Percentiles rank a stretch among this genome's conserved stretches.
These are phyloP conservation scores for Nezara viridula DNA, from an alignment of 2,888 invertebrate species.

Conservation along the genomic window DNA sequence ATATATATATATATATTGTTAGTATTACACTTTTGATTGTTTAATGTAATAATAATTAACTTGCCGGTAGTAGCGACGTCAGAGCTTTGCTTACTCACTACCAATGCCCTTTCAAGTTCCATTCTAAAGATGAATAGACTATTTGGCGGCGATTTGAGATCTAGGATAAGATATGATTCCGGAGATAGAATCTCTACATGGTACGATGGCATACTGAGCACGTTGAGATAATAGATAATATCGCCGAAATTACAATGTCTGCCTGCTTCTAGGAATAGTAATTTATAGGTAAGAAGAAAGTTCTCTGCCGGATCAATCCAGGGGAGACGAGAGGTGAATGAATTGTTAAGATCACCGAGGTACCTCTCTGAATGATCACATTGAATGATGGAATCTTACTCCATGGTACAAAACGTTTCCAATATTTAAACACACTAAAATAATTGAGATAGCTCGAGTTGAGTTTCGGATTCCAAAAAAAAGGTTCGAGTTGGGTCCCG, in stretches of 20 bases:
- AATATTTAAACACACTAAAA: no score
- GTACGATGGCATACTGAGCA: constrained; percentile 13
- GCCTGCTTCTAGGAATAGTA: constrained; percentile 2
- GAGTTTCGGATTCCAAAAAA: no score
- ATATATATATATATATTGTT: no score
- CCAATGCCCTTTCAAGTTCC: not conserved
- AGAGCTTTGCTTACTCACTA: not conserved
- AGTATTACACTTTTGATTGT: no score
- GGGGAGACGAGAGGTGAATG: not conserved
- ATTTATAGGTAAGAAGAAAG: constrained; percentile 5
- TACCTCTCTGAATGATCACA: no score
- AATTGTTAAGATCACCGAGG: not conserved
- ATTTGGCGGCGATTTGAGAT: not conserved
- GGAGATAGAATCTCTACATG: not conserved
- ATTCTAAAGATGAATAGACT: not conserved
- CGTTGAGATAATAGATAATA: constrained; percentile 29
- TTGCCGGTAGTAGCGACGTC: not conserved
- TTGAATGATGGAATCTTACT: no score
- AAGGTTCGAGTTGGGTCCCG: no score
- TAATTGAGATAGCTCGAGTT: no score
- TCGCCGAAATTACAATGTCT: constrained; percentile 40
- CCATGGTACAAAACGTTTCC: no score
- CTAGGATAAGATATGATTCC: not conserved
- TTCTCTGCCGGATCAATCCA: not conserved
- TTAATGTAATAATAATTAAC: no score